Conservation (phyloP, 1,140 invertebrate species). For the Bombyx mori region ASM3026992v2 NC_085119.1:5111501-5112000, state of each 20-base stretch:
- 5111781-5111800: constrained; percentile 48
- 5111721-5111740: constrained; percentile 54
- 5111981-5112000: no score
- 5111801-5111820: constrained; percentile 34
- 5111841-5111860: constrained; percentile 10
- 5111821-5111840: constrained; percentile 55
- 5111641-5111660: background rate
- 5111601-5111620: no score
- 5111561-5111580: no score
- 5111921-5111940: no score
- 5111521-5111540: no score
- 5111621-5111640: background rate
- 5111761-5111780: constrained; percentile 48
- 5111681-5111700: constrained; percentile 84
- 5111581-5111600: no score
- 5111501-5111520: no score
- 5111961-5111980: no score
- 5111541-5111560: no score
- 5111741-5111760: constrained; percentile 46
- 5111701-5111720: constrained; percentile 72
- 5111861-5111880: background rate
- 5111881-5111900: no score
- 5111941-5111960: no score
- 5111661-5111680: constrained; percentile 51
- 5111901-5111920: no score